Evolutionary conservation across 2,888 invertebrate genomes (phyloP).

Genomic region (Erebia palarica): DNA sequence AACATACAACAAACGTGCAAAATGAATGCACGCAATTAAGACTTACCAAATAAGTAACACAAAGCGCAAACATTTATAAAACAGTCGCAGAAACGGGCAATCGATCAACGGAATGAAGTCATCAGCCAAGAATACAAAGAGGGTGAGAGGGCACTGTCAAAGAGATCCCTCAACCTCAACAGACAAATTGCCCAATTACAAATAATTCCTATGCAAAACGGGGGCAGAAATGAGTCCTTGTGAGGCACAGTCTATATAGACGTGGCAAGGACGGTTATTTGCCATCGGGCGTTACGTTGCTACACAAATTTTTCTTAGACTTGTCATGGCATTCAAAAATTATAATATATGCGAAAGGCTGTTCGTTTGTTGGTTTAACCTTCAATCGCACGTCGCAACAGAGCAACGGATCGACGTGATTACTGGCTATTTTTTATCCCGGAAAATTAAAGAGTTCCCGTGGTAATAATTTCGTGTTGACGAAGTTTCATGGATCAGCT

Average conservation of each 20-base stretch:
- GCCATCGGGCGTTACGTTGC: neutral
- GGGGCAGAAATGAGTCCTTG: slow-evolving; percentile 51
- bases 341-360: no score
- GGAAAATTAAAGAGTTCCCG: no score
- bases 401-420: no score
- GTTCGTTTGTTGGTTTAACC: no score
- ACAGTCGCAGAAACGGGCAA: slow-evolving; percentile 30
- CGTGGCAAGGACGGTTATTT: neutral
- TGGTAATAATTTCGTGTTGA: no score
- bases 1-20: neutral
- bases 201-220: slow-evolving; percentile 46
- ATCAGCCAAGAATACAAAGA: slow-evolving; percentile 32
- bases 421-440: no score
- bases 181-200: slow-evolving; percentile 46
- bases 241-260: neutral
- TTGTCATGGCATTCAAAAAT: no score
- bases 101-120: slow-evolving; percentile 38
- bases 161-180: slow-evolving; percentile 38
- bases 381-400: no score
- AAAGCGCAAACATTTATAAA: slow-evolving; percentile 15
- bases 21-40: slow-evolving; percentile 10
- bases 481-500: no score
- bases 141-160: slow-evolving; percentile 26
- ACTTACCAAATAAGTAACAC: neutral
- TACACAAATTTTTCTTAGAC: no score